A percentile compares a stretch with the other conserved stretches of the same genome.
Conservation (phyloP, 2,888 invertebrate species). For the Ophion ventricosus region DNA sequence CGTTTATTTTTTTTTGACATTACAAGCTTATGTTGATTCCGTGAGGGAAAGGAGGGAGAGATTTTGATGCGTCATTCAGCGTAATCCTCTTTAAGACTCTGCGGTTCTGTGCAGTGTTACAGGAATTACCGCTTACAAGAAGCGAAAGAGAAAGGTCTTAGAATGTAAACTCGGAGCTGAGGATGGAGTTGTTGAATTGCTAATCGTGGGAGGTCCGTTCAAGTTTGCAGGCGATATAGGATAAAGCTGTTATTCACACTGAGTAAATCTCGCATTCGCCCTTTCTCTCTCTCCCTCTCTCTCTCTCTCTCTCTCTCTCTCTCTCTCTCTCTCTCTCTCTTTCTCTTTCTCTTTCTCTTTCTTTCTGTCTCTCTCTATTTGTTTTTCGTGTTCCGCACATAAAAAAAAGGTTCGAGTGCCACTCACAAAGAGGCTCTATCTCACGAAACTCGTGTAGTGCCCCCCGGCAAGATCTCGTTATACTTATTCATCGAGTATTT, state of each 20-base stretch:
- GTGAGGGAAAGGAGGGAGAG: neutral
- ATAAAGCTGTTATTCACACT: conserved; percentile 43
- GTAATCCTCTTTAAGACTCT: conserved; percentile 62
- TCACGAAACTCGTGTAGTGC: neutral
- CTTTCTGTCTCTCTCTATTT: neutral
- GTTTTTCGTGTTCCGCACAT: too few relatives aligned
- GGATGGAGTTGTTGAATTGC: conserved; percentile 54
- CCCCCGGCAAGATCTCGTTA: neutral
- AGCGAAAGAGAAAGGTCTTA: conserved; percentile 43
- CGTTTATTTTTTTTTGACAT: too few relatives aligned
- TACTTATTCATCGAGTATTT: neutral
- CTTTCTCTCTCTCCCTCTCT: neutral
- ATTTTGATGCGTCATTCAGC: conserved; percentile 46
- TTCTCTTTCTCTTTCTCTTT: conserved; percentile 11
- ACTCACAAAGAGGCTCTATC: neutral
- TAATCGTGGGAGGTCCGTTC: conserved; percentile 58
- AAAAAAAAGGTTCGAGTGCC: neutral
- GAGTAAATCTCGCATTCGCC: conserved; percentile 32
- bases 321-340: conserved; percentile 17
- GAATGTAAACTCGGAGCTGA: conserved; percentile 22
- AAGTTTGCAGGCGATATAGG: conserved; percentile 28
- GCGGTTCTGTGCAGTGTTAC: conserved; percentile 21
- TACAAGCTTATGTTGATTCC: neutral
- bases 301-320: conserved; percentile 19
- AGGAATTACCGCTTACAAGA: conserved; percentile 10